phyloP scores from a whole-genome alignment of 2,113 vertebrate genomes.

The Donacobius atricapilla region DNA sequence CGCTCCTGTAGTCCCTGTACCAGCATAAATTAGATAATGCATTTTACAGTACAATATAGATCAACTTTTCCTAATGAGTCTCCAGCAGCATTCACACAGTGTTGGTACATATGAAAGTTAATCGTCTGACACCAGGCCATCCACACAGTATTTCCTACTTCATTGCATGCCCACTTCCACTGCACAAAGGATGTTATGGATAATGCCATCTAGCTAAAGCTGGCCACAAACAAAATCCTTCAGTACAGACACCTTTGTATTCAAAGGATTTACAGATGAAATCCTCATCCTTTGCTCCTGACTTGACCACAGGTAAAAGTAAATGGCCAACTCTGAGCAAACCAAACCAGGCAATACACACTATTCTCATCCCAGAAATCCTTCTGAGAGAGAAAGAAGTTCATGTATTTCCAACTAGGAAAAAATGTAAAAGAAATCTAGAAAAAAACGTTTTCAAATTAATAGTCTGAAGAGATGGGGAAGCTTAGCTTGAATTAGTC shows the following conservation, averaged over 20 bases:
- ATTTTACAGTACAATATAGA: not conserved
- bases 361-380: not conserved
- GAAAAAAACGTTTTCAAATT: not conserved
- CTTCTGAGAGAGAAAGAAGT: not conserved
- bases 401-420: not conserved
- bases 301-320: not conserved
- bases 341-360: not conserved
- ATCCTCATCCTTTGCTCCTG: not conserved
- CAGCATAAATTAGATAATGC: not conserved
- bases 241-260: not conserved
- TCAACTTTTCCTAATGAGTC: not conserved
- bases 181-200: not conserved
- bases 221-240: not conserved
- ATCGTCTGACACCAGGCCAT: not conserved
- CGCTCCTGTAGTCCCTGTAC: not conserved
- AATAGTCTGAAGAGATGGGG: not conserved
- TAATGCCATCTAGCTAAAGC: not conserved
- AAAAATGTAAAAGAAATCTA: not conserved
- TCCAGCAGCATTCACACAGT: not conserved
- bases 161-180: not conserved
- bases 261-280: not conserved
- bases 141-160: not conserved
- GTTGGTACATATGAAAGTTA: not conserved
- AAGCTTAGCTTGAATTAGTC: not conserved
- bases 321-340: not conserved